Percentiles rank a stretch among this genome's conserved stretches.
phyloP scores from a whole-genome alignment of 2,113 vertebrate species.

The Capricornis sumatraensis region DNA sequence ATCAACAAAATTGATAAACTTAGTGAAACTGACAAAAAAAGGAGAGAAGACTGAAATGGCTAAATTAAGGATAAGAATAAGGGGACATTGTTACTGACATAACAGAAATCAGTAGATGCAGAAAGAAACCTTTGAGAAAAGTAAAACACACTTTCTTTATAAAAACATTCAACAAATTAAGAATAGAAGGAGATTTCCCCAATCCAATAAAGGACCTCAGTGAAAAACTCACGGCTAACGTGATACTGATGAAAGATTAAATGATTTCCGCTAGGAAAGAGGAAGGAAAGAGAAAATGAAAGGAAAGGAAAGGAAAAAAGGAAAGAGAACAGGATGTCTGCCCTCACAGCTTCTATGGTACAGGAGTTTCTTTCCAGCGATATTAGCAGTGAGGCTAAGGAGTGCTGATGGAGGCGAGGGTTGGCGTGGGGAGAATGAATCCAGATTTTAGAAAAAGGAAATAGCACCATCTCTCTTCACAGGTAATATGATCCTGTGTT shows the following conservation, averaged over 20 bases:
- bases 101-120: background rate
- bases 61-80: background rate
- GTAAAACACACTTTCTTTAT: background rate
- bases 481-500: background rate
- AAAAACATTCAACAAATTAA: background rate
- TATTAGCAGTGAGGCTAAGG: background rate
- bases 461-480: background rate
- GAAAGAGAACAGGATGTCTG: background rate
- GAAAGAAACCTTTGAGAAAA: background rate
- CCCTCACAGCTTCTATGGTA: background rate
- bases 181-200: background rate
- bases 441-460: background rate
- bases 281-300: background rate
- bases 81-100: background rate
- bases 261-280: background rate
- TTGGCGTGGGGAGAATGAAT: background rate
- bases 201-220: background rate
- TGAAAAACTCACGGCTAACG: background rate
- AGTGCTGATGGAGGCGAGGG: background rate
- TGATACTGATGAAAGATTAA: background rate
- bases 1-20: background rate
- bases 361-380: background rate
- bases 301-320: background rate
- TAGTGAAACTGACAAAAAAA: background rate
- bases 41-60: background rate